Evolutionary conservation across 2,888 invertebrate genomes (phyloP).

Genomic region (Mesorhabditis spiculigera): DNA sequence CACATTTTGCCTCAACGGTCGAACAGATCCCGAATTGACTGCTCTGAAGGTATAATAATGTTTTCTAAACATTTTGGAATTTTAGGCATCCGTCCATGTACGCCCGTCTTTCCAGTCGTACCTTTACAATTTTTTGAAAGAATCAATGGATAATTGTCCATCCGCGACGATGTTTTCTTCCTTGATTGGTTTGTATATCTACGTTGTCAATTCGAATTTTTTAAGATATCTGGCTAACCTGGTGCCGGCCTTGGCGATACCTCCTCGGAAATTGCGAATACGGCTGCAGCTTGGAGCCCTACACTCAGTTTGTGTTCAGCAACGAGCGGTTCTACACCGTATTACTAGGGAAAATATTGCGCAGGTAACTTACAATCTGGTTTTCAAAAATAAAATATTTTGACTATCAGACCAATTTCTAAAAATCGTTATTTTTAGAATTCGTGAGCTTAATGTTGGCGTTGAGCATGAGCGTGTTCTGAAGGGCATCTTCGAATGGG

Average conservation of each 20-base stretch:
- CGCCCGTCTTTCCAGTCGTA: slow-evolving; percentile 24
- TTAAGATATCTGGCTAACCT: slow-evolving; percentile 30
- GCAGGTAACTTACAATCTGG: slow-evolving; percentile 18
- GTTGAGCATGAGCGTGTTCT: slow-evolving; percentile 17
- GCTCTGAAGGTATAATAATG: slow-evolving; percentile 19
- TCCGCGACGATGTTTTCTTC: not conserved
- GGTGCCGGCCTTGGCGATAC: slow-evolving; percentile 34
- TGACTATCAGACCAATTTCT: not conserved
- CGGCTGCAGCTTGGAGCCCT: slow-evolving; percentile 10
- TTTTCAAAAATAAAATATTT: not conserved
- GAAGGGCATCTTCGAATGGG: slow-evolving; percentile 22
- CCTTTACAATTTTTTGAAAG: slow-evolving; percentile 3
- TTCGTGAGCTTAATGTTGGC: slow-evolving; percentile 23
- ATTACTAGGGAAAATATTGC: slow-evolving; percentile 37
- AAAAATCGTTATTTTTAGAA: slow-evolving; percentile 13
- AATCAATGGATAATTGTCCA: not conserved
- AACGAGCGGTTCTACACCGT: slow-evolving; percentile 34
- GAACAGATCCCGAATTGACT: slow-evolving; percentile 26
- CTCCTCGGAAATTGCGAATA: not conserved
- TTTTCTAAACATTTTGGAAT: not conserved
- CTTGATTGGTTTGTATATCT: not conserved
- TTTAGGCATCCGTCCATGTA: slow-evolving; percentile 12
- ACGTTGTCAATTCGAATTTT: not conserved
- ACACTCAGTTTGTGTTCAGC: slow-evolving; percentile 20
- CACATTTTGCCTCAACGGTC: slow-evolving; percentile 28